A percentile compares a stretch with the other conserved stretches of the same genome.
Evolutionary conservation across 2,888 invertebrate genomes (phyloP).

Genomic region (Athalia circularis): DNA sequence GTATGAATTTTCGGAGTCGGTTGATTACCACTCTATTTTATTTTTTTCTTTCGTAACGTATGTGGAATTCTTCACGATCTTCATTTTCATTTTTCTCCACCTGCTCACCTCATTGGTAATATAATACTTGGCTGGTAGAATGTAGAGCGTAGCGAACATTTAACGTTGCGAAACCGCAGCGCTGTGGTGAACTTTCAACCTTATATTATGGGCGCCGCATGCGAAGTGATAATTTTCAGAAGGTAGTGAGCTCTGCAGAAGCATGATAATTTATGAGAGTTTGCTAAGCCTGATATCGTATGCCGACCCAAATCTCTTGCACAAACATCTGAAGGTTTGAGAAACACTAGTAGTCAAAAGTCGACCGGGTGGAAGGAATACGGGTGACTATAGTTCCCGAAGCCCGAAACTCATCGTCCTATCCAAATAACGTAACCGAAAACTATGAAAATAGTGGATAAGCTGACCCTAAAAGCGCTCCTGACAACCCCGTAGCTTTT

Average conservation of each 20-base stretch:
- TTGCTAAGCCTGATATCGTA: slow-evolving; percentile 64
- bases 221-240: slow-evolving; percentile 29
- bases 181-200: too few relatives aligned
- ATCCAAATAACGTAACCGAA: slow-evolving; percentile 41
- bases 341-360: neutral
- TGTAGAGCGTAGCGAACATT: neutral
- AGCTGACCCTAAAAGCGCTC: slow-evolving; percentile 20
- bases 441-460: slow-evolving; percentile 37
- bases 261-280: slow-evolving; percentile 65
- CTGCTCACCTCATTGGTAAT: neutral
- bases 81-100: too few relatives aligned
- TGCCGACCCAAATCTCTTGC: slow-evolving; percentile 61
- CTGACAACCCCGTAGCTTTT: slow-evolving; percentile 11
- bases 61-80: neutral
- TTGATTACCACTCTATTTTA: too few relatives aligned
- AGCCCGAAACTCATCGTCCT: slow-evolving; percentile 37
- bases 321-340: slow-evolving; percentile 56
- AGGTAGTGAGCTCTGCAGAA: slow-evolving; percentile 43
- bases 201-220: neutral
- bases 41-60: neutral
- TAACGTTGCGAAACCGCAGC: neutral
- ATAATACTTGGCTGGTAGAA: neutral
- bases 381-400: neutral
- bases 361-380: neutral
- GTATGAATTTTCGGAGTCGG: neutral